These are phyloP conservation scores for Capitella teleta DNA, from an alignment of 1,140 invertebrate species.

Conservation along the genomic window DNA sequence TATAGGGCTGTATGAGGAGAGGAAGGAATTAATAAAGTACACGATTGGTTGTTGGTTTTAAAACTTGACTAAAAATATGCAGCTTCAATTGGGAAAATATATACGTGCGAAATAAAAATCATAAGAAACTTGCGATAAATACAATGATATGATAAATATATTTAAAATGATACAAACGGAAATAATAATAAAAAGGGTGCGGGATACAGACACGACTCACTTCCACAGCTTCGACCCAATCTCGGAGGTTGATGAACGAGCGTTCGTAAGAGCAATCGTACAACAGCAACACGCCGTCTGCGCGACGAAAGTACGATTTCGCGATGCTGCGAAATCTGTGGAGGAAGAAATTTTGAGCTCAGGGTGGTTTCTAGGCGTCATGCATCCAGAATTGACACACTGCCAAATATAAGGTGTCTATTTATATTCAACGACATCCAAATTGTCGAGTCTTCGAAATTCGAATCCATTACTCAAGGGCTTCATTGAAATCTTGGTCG, in stretches of 20 bases:
- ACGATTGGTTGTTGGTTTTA: too few relatives aligned
- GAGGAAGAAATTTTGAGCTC: constrained; percentile 2
- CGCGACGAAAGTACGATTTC: constrained; percentile 39
- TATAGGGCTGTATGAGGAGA: too few relatives aligned
- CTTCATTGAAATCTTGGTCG: too few relatives aligned
- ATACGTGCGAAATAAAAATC: neutral
- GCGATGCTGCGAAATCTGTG: constrained; percentile 39
- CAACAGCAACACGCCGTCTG: constrained; percentile 37
- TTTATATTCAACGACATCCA: too few relatives aligned
- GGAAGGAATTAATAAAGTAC: too few relatives aligned
- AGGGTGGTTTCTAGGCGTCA: too few relatives aligned
- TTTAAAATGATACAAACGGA: neutral
- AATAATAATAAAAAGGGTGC: neutral
- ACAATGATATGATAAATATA: neutral
- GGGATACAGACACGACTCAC: constrained; percentile 14
- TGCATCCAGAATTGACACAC: too few relatives aligned
- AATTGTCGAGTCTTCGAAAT: too few relatives aligned
- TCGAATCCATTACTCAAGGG: too few relatives aligned
- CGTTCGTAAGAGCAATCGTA: constrained; percentile 39
- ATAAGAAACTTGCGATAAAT: neutral
- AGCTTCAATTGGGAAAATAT: neutral
- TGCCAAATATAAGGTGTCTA: too few relatives aligned
- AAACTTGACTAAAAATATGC: neutral
- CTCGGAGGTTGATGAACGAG: constrained; percentile 36
- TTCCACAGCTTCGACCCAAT: constrained; percentile 38